Evolutionary conservation across 2,797 vertebrate genomes (phyloP).

Genomic region (Sebastes matsubarae): DNA sequence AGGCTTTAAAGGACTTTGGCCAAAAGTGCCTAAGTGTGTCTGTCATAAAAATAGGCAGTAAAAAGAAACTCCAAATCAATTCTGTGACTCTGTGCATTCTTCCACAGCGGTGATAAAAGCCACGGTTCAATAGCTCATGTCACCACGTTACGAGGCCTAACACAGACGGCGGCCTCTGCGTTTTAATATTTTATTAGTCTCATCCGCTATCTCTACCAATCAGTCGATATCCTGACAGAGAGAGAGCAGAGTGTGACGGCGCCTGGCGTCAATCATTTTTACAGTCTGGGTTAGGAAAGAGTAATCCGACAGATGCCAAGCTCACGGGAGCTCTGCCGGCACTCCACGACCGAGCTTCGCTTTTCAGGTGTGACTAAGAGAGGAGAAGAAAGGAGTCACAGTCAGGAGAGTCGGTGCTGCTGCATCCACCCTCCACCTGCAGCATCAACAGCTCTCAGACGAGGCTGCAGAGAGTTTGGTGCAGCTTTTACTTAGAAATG

Average conservation of each 20-base stretch:
- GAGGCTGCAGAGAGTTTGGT: background rate
- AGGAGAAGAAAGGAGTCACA: background rate
- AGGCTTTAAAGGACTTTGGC: constrained; percentile 17
- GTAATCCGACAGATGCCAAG: constrained; percentile 14
- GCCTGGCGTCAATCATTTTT: constrained; percentile 60
- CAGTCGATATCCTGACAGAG: constrained; percentile 65
- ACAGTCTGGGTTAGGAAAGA: constrained; percentile 42
- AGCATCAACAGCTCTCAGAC: background rate
- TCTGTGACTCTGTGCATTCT: constrained; percentile 30
- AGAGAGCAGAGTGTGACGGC: constrained; percentile 26
- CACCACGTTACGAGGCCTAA: constrained; percentile 50
- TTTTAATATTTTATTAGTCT: constrained; percentile 78
- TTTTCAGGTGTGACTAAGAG: background rate
- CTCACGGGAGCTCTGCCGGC: background rate
- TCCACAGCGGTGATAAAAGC: constrained; percentile 63
- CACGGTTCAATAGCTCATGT: constrained; percentile 63
- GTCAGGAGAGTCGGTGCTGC: background rate
- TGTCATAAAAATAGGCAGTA: constrained; percentile 41
- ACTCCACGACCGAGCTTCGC: background rate
- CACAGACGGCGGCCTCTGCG: constrained; percentile 38
- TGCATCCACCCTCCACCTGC: background rate
- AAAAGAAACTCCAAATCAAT: constrained; percentile 57
- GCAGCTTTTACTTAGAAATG: background rate
- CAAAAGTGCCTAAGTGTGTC: constrained; percentile 37
- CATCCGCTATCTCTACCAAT: constrained; percentile 65